Evolutionary conservation across 1,140 invertebrate species (phyloP).

Genomic region (Drosophila grimshawi): DNA sequence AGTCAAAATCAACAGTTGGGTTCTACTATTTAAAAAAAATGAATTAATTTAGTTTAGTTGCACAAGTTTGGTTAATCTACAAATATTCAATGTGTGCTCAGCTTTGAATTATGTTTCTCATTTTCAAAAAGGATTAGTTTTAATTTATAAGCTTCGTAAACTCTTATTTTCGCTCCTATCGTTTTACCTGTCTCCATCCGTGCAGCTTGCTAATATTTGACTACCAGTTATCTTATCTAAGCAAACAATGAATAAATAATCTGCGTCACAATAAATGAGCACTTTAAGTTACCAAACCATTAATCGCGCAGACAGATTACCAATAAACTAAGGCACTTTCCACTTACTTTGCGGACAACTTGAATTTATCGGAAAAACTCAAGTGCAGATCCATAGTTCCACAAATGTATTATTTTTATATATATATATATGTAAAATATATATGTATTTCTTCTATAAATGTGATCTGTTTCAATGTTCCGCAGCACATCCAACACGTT

Average conservation of each 20-base stretch:
- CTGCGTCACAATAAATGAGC: background rate
- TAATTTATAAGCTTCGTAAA: background rate
- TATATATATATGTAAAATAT: conserved; percentile 26
- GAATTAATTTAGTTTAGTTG: no score
- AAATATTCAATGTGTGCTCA: no score
- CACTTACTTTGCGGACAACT: conserved; percentile 63
- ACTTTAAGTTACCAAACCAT: conserved; percentile 6
- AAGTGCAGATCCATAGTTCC: conserved; percentile 57
- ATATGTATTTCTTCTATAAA: conserved; percentile 11
- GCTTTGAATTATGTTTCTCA: no score
- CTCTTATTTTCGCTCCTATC: background rate
- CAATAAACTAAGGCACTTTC: background rate
- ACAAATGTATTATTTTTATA: conserved; percentile 6
- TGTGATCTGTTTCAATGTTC: background rate
- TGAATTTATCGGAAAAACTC: conserved; percentile 60
- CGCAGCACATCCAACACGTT: conserved; percentile 59
- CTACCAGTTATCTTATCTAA: conserved; percentile 15
- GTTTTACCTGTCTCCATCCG: no score
- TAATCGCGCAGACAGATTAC: background rate
- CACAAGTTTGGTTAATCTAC: no score
- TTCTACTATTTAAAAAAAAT: no score
- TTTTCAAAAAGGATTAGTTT: no score
- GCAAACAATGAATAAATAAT: background rate
- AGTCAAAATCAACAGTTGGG: no score
- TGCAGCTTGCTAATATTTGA: background rate